Evolutionary conservation across 2,113 vertebrate species (phyloP), one percentile per base, ranked within the genome.

Genomic region (Hypomesus transpacificus): DNA sequence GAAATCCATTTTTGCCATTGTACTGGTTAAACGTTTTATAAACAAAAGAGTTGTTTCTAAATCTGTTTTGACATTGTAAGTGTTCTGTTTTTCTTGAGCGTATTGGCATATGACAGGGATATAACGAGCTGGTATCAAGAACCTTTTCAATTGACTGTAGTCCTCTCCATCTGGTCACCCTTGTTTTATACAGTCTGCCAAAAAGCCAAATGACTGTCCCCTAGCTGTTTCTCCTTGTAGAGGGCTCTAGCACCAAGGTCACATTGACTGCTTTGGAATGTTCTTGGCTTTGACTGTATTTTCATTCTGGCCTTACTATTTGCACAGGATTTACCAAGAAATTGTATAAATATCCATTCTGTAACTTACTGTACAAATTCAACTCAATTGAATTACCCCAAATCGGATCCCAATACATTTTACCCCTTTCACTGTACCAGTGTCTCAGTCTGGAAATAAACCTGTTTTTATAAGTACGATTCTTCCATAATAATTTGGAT

Each of bases 391-490:
- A 46, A 34, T 34, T 4, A 34, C 31, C 4, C 31, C 4, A 34
- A 34, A 34, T 34, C 31, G 7, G 31, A 34, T 34, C 31, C 4
- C 4, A 34, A 34, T 34, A 6, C 58, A 3, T 3, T 62, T 62
- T 21, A 14, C 52, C 52, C 28, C 34, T 50, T 16, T n/a, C 34
- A 18, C n/a, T 65, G 5, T n/a, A 14, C 57, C 20, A 11, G 34
- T 50, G 31, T 65, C 46, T 65, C 68, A 22, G 68, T 56, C 34
- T 14, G n/a, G 31, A 70, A 11, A 11, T 46, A 51, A 51, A 24
- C 13, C 21, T 39, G 61, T 18, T 34, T 17, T 68, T 4, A 20
- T 26, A 51, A 39, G 16, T 54, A 28, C 17, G 22, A 22, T 9
- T 54, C 18, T 60, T 16, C 20, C 46, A 67, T 39, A 34, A 14